A percentile compares a stretch with the other conserved stretches of the same genome.
Conservation (phyloP, 2,888 invertebrate genomes). For the Oxystoma pomonae region DNA sequence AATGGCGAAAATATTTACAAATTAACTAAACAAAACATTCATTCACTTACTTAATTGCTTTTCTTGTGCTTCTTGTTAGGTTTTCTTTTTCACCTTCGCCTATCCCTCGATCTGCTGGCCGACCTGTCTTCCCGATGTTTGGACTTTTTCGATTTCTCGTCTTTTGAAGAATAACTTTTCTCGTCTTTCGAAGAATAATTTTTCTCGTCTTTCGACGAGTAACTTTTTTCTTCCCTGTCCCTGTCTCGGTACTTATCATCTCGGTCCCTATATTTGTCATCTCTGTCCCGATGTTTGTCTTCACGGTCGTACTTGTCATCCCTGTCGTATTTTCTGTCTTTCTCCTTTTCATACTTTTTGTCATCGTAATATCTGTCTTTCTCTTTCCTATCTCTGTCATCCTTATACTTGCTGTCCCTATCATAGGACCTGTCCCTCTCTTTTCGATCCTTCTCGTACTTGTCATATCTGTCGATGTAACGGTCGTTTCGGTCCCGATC, state of each 20-base stretch:
- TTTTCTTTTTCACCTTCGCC: constrained; percentile 34
- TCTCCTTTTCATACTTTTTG: constrained; percentile 36
- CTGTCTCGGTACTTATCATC: constrained; percentile 27
- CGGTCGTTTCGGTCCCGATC: constrained; percentile 45
- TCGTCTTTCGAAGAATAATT: too few species aligned
- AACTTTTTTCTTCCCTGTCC: neutral
- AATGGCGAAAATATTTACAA: neutral
- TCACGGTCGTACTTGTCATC: constrained; percentile 39
- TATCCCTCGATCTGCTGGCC: constrained; percentile 39
- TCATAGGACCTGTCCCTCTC: constrained; percentile 39
- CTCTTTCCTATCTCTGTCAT: constrained; percentile 33
- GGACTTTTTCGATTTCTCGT: constrained; percentile 38
- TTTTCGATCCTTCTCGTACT: constrained; percentile 35
- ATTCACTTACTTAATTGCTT: neutral
- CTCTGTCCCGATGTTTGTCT: constrained; percentile 32
- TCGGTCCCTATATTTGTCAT: constrained; percentile 30
- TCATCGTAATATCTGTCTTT: constrained; percentile 38
- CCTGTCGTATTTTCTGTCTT: constrained; percentile 34
- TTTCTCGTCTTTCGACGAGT: constrained; percentile 37
- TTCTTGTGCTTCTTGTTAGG: neutral
- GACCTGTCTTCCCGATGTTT: constrained; percentile 35
- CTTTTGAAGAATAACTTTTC: constrained; percentile 14
- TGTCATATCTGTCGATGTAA: constrained; percentile 46
- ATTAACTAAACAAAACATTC: neutral
- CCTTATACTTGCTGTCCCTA: constrained; percentile 35